Evolutionary conservation across 2,113 vertebrate species (phyloP).

Genomic region (Rhineura floridana): DNA sequence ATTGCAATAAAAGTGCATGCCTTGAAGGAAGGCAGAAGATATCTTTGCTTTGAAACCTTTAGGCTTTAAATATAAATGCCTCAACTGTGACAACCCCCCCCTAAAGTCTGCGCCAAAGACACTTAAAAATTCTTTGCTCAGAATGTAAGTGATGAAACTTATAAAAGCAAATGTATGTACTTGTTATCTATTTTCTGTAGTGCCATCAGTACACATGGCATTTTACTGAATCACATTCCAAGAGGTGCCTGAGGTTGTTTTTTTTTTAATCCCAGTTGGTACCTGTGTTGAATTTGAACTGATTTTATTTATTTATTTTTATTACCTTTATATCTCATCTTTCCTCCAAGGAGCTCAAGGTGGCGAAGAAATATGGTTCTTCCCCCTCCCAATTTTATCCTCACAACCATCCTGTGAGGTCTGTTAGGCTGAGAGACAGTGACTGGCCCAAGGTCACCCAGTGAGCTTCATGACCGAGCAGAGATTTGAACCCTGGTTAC

Average conservation of each 20-base stretch:
- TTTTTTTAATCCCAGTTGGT: no score
- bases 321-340: no score
- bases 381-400: no score
- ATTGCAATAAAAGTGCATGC: constrained; percentile 58
- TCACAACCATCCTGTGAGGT: no score
- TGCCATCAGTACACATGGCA: neutral
- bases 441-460: no score
- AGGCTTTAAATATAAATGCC: constrained; percentile 1
- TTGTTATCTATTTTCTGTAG: neutral
- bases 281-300: no score
- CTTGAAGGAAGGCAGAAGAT: constrained; percentile 54
- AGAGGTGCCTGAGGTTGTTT: neutral
- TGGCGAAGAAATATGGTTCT: no score
- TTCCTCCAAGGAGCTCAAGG: no score
- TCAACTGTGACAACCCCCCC: neutral
- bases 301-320: no score
- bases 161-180: neutral
- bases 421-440: no score
- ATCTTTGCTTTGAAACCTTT: constrained; percentile 35
- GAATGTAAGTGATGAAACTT: neutral
- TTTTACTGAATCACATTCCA: neutral
- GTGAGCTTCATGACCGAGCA: no score
- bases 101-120: constrained; percentile 1
- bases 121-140: neutral
- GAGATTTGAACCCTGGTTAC: no score